These are phyloP conservation scores for Neostethus bicornis DNA, from an alignment of 2,797 vertebrate species.

Conservation along the genomic window DNA sequence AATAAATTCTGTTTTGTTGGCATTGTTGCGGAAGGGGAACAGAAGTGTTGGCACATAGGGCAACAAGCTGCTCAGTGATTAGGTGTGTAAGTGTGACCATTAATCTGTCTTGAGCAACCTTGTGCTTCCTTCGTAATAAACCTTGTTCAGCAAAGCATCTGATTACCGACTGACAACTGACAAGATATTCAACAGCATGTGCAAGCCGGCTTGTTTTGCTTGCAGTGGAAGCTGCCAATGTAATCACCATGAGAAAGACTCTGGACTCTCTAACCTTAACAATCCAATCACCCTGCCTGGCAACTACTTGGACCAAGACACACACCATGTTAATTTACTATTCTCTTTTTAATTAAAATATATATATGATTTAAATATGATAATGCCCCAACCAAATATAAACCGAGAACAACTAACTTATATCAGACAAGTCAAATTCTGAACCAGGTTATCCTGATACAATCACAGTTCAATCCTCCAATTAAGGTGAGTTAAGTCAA, in stretches of 20 bases:
- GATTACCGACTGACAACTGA: slow-evolving; percentile 11
- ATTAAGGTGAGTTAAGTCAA: too few species aligned
- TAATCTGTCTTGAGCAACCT: slow-evolving; percentile 33
- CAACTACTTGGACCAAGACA: slow-evolving; percentile 21
- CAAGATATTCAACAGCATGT: neutral
- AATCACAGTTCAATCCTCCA: too few species aligned
- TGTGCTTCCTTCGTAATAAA: slow-evolving; percentile 24
- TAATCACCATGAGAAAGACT: slow-evolving; percentile 76
- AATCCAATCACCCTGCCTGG: slow-evolving; percentile 35
- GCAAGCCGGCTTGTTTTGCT: slow-evolving; percentile 8
- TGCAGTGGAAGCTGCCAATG: slow-evolving; percentile 62
- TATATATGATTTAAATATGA: too few species aligned
- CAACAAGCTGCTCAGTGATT: too few species aligned
- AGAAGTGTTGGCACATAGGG: too few species aligned
- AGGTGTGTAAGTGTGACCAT: slow-evolving; percentile 35
- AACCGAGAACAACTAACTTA: too few species aligned
- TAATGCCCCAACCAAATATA: too few species aligned
- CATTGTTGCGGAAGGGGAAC: too few species aligned
- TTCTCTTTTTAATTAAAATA: neutral
- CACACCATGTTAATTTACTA: neutral
- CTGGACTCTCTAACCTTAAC: slow-evolving; percentile 71
- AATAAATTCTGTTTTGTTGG: too few species aligned
- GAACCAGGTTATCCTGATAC: too few species aligned
- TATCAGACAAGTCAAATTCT: too few species aligned
- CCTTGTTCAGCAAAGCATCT: slow-evolving; percentile 31